phyloP scores from a whole-genome alignment of 2,797 vertebrate species.

The Sebastolobus alascanus region DNA sequence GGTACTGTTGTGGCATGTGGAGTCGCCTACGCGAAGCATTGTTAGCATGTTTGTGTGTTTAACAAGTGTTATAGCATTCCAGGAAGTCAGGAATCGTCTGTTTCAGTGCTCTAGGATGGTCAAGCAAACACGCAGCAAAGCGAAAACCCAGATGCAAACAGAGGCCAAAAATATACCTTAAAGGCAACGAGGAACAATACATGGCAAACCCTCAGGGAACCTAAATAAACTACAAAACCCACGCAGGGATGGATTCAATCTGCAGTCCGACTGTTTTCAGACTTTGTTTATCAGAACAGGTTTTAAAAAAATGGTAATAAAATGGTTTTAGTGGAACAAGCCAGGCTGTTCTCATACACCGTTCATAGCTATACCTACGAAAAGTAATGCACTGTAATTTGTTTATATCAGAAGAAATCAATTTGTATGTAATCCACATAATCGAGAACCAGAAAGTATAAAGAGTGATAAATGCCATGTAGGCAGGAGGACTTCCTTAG shows the following conservation, averaged over 20 bases:
- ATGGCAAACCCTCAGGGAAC: constrained; percentile 55
- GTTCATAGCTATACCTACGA: background rate
- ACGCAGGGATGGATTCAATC: background rate
- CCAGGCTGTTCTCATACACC: background rate
- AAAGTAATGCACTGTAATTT: too few relatives aligned
- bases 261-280: constrained; percentile 6
- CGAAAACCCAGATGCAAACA: constrained; percentile 66
- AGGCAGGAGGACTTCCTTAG: too few relatives aligned
- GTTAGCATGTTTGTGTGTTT: constrained; percentile 69
- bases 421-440: background rate
- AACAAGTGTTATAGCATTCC: constrained; percentile 67
- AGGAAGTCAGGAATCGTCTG: constrained; percentile 78
- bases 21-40: constrained; percentile 38
- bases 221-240: constrained; percentile 58
- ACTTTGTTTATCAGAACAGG: background rate
- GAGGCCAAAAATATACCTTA: constrained; percentile 76
- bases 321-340: background rate
- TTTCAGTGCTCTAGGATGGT: constrained; percentile 56
- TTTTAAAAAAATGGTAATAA: background rate
- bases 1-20: constrained; percentile 17
- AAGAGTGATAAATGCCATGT: background rate
- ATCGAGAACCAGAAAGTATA: background rate
- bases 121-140: constrained; percentile 65
- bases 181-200: constrained; percentile 75
- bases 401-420: background rate